phyloP scores from a whole-genome alignment of 2,888 invertebrate genomes.

The Palloptera scutellata region DNA sequence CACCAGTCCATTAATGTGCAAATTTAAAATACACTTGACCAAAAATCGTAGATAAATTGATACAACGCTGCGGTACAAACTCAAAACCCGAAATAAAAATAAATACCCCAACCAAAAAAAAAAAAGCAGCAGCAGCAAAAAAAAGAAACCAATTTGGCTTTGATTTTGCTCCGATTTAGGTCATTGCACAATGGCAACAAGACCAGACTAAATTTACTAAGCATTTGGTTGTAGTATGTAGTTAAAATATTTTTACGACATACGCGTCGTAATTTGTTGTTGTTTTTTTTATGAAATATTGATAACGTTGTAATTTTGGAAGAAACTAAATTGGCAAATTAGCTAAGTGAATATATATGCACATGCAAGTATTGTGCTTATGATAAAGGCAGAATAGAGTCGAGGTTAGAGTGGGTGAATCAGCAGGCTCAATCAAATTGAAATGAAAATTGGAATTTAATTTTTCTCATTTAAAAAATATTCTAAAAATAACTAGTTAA shows the following conservation, averaged over 20 bases:
- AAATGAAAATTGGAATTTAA: no score
- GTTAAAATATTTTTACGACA: constrained; percentile 9
- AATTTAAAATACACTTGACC: constrained; percentile 15
- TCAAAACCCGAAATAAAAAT: neutral
- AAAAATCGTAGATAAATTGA: neutral
- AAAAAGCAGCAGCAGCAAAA: neutral
- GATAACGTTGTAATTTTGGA: neutral
- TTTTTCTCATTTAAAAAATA: no score
- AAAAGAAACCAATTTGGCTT: constrained; percentile 7
- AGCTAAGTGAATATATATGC: neutral
- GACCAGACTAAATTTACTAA: constrained; percentile 34
- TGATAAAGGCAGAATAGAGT: no score
- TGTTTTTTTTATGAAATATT: neutral
- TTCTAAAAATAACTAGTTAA: no score
- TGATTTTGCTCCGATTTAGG: constrained; percentile 31
- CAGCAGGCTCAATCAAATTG: no score
- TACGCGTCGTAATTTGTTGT: neutral
- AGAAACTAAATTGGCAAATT: neutral
- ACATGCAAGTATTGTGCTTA: no score
- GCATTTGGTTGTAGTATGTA: constrained; percentile 13
- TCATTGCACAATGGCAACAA: constrained; percentile 39
- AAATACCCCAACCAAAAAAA: neutral
- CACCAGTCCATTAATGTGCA: neutral
- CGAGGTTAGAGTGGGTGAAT: no score
- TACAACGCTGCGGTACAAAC: neutral